Base-by-base conservation (phyloP, 2,113 vertebrate species). In the Brachionichthys hirsutus region DNA sequence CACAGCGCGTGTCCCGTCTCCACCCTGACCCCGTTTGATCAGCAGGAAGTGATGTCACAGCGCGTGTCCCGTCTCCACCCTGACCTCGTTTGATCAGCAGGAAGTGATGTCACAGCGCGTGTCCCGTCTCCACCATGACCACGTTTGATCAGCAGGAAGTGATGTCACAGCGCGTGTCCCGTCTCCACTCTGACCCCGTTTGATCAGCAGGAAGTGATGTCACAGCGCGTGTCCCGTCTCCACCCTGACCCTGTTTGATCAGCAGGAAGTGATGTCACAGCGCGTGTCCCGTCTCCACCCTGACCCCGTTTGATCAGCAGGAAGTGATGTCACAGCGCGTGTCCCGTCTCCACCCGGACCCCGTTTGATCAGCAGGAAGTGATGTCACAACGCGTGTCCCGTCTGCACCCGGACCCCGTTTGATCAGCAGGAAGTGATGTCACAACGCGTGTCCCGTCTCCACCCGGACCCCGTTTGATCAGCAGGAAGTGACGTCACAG, bases 21-120 rank as follows among this genome's bases (percentile, higher is more conserved):
- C 14, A 19, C 34, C 7, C 34, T 3, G 16, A 2, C 10, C 8
- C 12, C 16, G 2, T 45, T 45, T 18, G 2, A 17, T 45, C 10
- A 15, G 1, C 47, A 44, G 46, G 52, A 70, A 70, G 67, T 44
- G 24, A 30, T 43, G 45, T 43, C 35, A 17, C 4, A 38, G 20
- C 18, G 16, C 46, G 41, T 40, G 53, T 44, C 48, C 40, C 18
- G 47, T 34, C 4, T 38, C 17, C 14, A 19, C 34, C 7, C 34
- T 3, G 16, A 2, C 10, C 8, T 12, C 16, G 2, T 45, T 45
- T 18, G 2, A 17, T 45, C 10, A 15, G 1, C 47, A 44, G 46
- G 52, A 70, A 70, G 67, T 44, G 24, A 30, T 43, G 45, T 43
- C 35, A 17, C 4, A 38, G 20, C 18, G 16, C 46, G 41, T 40